phyloP scores from a whole-genome alignment of 1,140 invertebrate genomes.

The Leptinotarsa undecemlineata region DNA sequence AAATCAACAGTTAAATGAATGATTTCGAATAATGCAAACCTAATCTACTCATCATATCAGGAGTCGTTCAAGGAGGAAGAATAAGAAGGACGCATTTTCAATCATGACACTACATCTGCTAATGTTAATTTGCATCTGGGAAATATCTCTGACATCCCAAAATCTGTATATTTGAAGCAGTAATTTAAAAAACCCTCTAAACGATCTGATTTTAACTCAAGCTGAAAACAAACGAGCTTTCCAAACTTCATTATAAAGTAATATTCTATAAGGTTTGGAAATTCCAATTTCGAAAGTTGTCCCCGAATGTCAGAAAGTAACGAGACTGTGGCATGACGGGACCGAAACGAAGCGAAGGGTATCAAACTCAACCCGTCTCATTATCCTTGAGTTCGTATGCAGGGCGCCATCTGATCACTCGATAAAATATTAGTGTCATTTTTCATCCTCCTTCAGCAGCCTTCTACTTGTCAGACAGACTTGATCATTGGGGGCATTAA shows the following conservation, averaged over 20 bases:
- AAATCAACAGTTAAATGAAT: no score
- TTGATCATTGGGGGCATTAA: conserved; percentile 51
- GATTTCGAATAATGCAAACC: no score
- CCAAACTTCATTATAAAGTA: conserved; percentile 39
- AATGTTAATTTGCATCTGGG: no score
- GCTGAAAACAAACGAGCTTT: neutral
- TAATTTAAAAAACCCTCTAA: no score
- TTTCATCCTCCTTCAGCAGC: conserved; percentile 52
- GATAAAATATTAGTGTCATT: conserved; percentile 51
- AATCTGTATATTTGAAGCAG: no score
- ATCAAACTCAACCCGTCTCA: conserved; percentile 53
- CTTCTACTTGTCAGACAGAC: conserved; percentile 52
- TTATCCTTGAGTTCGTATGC: conserved; percentile 54
- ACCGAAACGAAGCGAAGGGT: conserved; percentile 39
- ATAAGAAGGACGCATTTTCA: no score
- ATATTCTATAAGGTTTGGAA: conserved; percentile 35
- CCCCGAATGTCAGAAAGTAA: conserved; percentile 33
- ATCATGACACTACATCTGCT: no score
- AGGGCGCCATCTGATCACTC: conserved; percentile 45
- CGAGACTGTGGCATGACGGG: conserved; percentile 19
- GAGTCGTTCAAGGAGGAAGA: no score
- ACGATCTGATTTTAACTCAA: no score
- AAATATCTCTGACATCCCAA: no score
- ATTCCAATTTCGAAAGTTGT: conserved; percentile 37
- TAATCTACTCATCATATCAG: no score